Conservation (phyloP, 2,888 invertebrate species). For the Terebella lapidaria region DNA sequence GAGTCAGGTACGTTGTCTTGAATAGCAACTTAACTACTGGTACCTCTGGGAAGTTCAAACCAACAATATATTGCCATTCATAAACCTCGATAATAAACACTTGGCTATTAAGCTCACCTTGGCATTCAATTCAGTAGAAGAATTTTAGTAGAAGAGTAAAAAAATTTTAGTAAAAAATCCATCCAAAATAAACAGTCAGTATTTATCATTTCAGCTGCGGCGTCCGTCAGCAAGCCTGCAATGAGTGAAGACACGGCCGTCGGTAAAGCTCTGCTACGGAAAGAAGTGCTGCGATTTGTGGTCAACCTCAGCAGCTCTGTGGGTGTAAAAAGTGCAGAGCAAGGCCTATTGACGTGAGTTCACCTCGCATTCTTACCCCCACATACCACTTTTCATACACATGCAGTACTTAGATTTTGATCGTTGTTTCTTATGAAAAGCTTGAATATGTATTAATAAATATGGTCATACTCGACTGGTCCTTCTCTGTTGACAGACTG, state of each 20-base stretch:
- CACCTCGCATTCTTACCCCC: neutral
- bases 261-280: conserved; percentile 51
- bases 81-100: no score
- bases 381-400: neutral
- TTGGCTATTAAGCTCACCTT: no score
- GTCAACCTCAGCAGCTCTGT: conserved; percentile 75
- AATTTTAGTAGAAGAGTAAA: no score
- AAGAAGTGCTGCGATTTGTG: conserved; percentile 67
- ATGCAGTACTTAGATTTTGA: neutral
- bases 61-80: no score
- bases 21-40: no score
- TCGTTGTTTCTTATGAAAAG: neutral
- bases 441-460: neutral
- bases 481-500: conserved; percentile 46
- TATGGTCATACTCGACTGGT: neutral
- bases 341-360: conserved; percentile 66
- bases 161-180: no score
- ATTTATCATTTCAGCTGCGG: no score
- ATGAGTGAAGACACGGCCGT: conserved; percentile 18
- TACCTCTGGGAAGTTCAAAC: no score
- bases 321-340: conserved; percentile 74
- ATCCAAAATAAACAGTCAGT: no score
- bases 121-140: no score
- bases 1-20: conserved; percentile 12
- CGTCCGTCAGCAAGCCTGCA: neutral